Conservation (phyloP, 2,888 invertebrate genomes). For the Drosophila pseudotalamancana region DNA sequence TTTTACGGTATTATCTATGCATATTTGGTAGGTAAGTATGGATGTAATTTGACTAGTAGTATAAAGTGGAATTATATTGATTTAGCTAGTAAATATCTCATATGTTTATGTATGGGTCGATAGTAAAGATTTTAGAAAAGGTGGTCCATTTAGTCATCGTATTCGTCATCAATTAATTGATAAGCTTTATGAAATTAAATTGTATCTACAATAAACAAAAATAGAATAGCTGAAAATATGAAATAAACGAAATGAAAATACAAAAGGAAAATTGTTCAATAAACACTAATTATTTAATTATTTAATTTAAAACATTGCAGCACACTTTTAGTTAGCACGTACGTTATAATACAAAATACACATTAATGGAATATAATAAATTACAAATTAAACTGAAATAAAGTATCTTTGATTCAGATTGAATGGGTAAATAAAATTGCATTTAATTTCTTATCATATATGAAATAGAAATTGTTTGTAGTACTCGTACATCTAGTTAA, state of each 20-base stretch:
- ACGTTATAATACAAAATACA: constrained; percentile 67
- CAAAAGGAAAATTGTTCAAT: constrained; percentile 37
- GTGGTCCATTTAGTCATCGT: constrained; percentile 83
- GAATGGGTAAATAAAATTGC: constrained; percentile 18
- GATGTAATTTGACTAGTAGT: constrained; percentile 70
- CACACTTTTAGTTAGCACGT: constrained; percentile 73
- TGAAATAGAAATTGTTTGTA: constrained; percentile 28
- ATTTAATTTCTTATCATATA: constrained; percentile 33
- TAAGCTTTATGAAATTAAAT: constrained; percentile 53
- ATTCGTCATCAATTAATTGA: constrained; percentile 70
- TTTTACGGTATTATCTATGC: constrained; percentile 23
- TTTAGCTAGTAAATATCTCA: constrained; percentile 59
- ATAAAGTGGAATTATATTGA: constrained; percentile 51
- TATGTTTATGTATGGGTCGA: constrained; percentile 31
- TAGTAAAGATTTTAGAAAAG: constrained; percentile 71
- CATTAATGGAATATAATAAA: constrained; percentile 49
- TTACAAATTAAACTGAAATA: constrained; percentile 32
- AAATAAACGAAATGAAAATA: constrained; percentile 11
- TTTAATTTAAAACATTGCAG: constrained; percentile 71
- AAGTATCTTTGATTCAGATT: constrained; percentile 18
- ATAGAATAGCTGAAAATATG: constrained; percentile 14
- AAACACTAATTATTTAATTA: constrained; percentile 49
- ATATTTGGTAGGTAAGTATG: constrained; percentile 17
- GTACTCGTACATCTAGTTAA: not conserved
- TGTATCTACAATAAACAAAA: constrained; percentile 36